Conservation (phyloP, 2,113 vertebrate species). For the Neolamprologus variostigma region DNA sequence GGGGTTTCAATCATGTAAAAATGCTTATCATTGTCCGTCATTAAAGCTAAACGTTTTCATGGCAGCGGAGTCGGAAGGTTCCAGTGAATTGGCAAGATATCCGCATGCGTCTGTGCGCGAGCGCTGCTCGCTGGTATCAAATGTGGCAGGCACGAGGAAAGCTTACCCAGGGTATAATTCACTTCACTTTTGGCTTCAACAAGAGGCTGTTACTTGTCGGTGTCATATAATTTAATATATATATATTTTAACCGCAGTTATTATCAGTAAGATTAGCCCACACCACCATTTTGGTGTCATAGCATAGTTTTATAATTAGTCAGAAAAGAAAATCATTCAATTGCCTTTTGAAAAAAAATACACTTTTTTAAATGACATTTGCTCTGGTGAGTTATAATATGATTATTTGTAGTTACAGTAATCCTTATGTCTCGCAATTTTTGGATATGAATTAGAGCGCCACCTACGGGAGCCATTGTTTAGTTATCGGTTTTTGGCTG, state of each 20-base stretch:
- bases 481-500: background rate
- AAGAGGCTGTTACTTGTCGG: background rate
- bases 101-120: background rate
- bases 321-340: background rate
- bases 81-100: background rate
- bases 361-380: background rate
- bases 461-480: constrained; percentile 1
- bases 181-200: background rate
- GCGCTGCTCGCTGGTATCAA: background rate
- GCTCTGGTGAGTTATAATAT: background rate
- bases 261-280: background rate
- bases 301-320: background rate
- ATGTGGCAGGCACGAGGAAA: background rate
- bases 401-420: background rate
- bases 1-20: background rate
- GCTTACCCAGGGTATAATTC: background rate
- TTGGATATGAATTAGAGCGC: constrained; percentile 19
- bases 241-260: background rate
- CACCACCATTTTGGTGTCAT: background rate
- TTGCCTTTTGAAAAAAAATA: background rate
- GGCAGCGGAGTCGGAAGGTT: background rate
- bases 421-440: background rate
- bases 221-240: background rate
- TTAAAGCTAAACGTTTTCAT: background rate
- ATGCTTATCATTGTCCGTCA: background rate